phyloP scores from a whole-genome alignment of 2,888 invertebrate species.

The Eristalinus sepulchralis region DNA sequence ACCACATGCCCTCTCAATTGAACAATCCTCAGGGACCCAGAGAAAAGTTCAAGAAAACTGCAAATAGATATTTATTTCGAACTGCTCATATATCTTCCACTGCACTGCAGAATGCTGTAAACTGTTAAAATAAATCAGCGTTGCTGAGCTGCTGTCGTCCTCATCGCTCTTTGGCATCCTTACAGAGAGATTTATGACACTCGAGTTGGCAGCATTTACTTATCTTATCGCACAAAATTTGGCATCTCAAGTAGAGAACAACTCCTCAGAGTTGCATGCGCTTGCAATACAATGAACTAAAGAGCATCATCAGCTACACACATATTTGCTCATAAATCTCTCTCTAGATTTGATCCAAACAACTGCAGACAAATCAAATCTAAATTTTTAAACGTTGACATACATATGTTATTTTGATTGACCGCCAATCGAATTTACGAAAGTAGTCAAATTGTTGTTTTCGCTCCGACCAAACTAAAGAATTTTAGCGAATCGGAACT shows the following conservation, averaged over 20 bases:
- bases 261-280: constrained; percentile 44
- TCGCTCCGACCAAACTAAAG: background rate
- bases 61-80: constrained; percentile 70
- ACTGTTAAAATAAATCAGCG: constrained; percentile 80
- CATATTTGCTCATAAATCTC: background rate
- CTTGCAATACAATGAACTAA: constrained; percentile 59
- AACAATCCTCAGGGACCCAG: constrained; percentile 17
- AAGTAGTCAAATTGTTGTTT: constrained; percentile 19
- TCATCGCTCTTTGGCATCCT: constrained; percentile 77
- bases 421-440: background rate
- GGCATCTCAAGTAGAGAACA: constrained; percentile 75
- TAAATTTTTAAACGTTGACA: constrained; percentile 11
- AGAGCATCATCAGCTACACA: background rate
- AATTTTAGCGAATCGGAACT: background rate
- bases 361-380: background rate
- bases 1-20: background rate
- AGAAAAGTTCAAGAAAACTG: constrained; percentile 66
- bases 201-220: constrained; percentile 80
- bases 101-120: constrained; percentile 79
- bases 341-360: background rate
- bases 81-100: constrained; percentile 77
- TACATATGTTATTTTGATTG: constrained; percentile 38
- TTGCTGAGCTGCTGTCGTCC: constrained; percentile 73
- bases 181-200: constrained; percentile 80
- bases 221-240: constrained; percentile 80